phyloP scores from a whole-genome alignment of 2,888 invertebrate genomes.

The Nomada lathburiana region DNA sequence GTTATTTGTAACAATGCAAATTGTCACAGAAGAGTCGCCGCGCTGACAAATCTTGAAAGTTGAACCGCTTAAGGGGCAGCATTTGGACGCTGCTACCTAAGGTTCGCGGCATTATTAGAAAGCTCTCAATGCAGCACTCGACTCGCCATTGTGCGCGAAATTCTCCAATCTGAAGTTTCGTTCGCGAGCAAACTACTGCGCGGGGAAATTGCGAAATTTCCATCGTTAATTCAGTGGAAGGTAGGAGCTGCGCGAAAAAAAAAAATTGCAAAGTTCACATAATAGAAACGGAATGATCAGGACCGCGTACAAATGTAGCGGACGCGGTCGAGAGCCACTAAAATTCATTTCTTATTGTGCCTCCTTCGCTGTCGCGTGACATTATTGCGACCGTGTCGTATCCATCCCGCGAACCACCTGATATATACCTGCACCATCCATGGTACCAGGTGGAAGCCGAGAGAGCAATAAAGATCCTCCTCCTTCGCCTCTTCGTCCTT shows the following conservation, averaged over 20 bases:
- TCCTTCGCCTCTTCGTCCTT: background rate
- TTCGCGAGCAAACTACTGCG: background rate
- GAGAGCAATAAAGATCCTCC: constrained; percentile 61
- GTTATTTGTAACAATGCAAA: constrained; percentile 2
- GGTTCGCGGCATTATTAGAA: constrained; percentile 4
- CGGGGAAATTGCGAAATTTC: background rate
- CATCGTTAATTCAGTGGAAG: no score
- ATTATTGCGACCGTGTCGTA: constrained; percentile 50
- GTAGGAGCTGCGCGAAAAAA: background rate
- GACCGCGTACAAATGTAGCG: background rate
- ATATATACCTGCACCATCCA: constrained; percentile 45
- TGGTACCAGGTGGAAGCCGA: constrained; percentile 48
- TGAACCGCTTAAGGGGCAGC: background rate
- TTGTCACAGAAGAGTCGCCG: background rate
- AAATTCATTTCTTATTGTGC: constrained; percentile 49
- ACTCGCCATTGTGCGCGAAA: background rate
- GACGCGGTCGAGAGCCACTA: constrained; percentile 10
- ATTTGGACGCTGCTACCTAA: background rate
- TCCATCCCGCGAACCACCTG: constrained; percentile 35
- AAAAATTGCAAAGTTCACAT: background rate
- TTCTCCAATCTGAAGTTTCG: background rate
- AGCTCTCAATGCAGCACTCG: background rate
- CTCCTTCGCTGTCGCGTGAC: constrained; percentile 39
- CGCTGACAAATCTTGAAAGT: constrained; percentile 1
- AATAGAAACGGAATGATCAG: background rate